Base-by-base conservation (phyloP, 2,113 vertebrate genomes). In the Stegostoma tigrinum region DNA sequence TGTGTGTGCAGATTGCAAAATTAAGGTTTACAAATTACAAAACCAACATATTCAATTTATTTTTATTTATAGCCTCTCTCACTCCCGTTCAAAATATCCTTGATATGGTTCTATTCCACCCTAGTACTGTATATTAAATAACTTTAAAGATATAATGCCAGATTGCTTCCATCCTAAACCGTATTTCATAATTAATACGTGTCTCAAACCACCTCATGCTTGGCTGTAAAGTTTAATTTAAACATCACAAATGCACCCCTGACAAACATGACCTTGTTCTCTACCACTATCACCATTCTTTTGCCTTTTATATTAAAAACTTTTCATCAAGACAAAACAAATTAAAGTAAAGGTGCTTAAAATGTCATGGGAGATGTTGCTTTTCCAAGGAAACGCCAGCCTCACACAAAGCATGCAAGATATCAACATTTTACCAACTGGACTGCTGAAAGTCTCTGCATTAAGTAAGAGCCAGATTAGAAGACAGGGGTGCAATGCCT, bases 161-260 rank as follows among this genome's bases (percentile, higher is more conserved):
- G n/a, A 27, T 48, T 95, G 67, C 93, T 38, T 12, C 70, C 66
- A 95, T 70, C 93, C 48, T 95, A 70, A 72, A 95, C 93, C 72
- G 67, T 95, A 72, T 95, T 95, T 95, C 66, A 45, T 48, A 95
- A 95, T 95, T 66, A 95, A 95, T 70, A 70, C 38, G 30, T 12
- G 67, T 70, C 48, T 45, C 61, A 15, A 93, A 93, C 55, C 34
- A 34, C 48, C 30, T 27, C 10, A 70, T 95, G 67, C 93, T 95
- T 95, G 70, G 23, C 64, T 45, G 21, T 48, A 95, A 70, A 24
- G 24, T 95, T 95, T 67, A 72, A 95, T 48, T 68, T 95, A 72
- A 72, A 72, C 93, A 95, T 67, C 64, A 95, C 67, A 95, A 95
- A 70, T n/a, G 42, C 12, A 68, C 15, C 45, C 45, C 93, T 30